These are phyloP conservation scores for Archocentrus centrarchus DNA, from an alignment of 2,113 vertebrate species.

Conservation along the genomic window DNA sequence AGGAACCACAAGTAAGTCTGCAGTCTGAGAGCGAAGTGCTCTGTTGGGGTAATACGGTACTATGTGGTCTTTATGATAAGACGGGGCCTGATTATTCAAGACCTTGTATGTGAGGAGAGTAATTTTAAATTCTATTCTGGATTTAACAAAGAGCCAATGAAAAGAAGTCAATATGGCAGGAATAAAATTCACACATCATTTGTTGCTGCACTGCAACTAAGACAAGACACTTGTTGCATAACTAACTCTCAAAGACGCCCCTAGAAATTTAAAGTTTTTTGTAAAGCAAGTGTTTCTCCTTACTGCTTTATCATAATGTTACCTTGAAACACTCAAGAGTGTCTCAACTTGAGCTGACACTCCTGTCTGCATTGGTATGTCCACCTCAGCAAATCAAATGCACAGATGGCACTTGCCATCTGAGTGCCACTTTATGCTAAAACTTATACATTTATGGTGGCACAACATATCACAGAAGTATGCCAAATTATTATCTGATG, in stretches of 20 bases:
- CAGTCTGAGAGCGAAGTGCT: too few species aligned
- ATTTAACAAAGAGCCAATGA: too few species aligned
- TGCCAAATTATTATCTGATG: background rate
- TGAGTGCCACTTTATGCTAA: background rate
- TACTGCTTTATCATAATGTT: background rate
- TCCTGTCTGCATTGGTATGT: background rate
- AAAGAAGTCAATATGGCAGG: too few species aligned
- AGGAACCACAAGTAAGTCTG: too few species aligned
- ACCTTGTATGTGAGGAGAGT: too few species aligned
- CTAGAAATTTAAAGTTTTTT: slow-evolving; percentile 12
- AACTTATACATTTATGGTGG: slow-evolving; percentile 1
- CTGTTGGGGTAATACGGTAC: too few species aligned
- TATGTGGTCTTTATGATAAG: too few species aligned
- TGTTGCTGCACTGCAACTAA: slow-evolving; percentile 1
- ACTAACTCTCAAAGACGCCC: background rate
- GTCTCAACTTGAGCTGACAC: background rate
- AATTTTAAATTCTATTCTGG: too few species aligned
- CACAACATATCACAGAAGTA: background rate
- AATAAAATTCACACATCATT: background rate
- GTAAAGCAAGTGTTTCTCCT: background rate
- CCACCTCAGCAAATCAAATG: background rate
- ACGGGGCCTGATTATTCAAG: too few species aligned
- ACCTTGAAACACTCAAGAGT: background rate
- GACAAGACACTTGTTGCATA: background rate
- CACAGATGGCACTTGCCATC: background rate